Evolutionary conservation across 2,888 invertebrate species (phyloP), one percentile per base, ranked within the genome.

Genomic region (Meloe dianella): DNA sequence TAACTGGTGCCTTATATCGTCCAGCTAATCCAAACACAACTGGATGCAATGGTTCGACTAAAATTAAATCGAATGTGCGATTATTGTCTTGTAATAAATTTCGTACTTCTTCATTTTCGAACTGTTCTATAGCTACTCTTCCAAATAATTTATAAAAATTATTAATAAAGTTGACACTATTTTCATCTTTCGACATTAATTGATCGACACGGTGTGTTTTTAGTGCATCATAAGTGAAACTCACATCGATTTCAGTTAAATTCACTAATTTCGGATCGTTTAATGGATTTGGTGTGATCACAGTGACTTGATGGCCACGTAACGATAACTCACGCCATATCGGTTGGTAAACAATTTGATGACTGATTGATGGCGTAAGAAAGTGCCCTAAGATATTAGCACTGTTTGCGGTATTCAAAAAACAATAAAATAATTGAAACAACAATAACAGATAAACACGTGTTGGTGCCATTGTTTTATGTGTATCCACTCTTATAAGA

Each of bases 301-400:
- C 64, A 6, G 79, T 77, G 4, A 80, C 66, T 60, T 78, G 66
- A 65, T 80, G 80, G 47, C 79, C 79, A 41, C 76, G 56, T 38
- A 62, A 47, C 1, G 72, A 68, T 64, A 76, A 63, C 20, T 68
- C 67, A 56, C 63, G 60, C 22, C 56, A 63, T 38, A 74, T 67
- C 51, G 66, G 38, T 54, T 63, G 58, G 38, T 61, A 73, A 2
- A 68, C 69, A 12, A 65, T 47, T 22, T 74, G 74, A 32, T 74
- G 74, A 56, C 70, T 69, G 7, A 65, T 57, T 1, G 73, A 72
- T 2, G 74, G 73, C 27, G 61, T 51, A 14, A 62, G 27, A 20
- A 70, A 65, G 2, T 68, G 47, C 5, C 69, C 66, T 32, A 71
- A 54, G 59, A 71, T 71, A 54, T 67, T 69, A 4, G 71, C 71